Conservation (phyloP, 2,888 invertebrate genomes). For the Hirudinaria manillensis region DNA sequence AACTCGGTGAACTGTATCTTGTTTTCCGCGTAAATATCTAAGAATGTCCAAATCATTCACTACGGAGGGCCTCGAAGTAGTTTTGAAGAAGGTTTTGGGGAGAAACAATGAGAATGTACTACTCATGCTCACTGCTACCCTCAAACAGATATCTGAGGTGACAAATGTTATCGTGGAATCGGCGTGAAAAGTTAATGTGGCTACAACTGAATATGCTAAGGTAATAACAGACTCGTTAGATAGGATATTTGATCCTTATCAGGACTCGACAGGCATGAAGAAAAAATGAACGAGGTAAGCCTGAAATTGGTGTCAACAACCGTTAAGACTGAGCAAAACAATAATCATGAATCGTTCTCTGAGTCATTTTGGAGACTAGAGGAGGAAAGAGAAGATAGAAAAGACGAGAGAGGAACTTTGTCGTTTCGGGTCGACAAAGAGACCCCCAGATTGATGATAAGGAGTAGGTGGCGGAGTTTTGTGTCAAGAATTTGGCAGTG, state of each 20-base stretch:
- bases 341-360: not conserved
- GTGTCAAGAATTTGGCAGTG: not conserved
- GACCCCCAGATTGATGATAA: constrained; percentile 3
- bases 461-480: not conserved
- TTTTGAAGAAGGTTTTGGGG: no score
- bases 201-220: not conserved
- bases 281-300: not conserved
- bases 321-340: not conserved
- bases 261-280: not conserved
- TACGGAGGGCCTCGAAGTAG: no score
- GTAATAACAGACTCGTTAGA: not conserved
- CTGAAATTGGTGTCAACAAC: not conserved
- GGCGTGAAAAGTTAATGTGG: not conserved
- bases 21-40: no score
- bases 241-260: not conserved
- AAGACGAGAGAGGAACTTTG: not conserved
- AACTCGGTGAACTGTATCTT: no score
- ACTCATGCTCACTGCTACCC: not conserved
- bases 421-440: not conserved
- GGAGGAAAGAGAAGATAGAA: constrained; percentile 10
- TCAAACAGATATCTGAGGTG: constrained; percentile 10
- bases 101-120: no score
- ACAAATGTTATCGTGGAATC: constrained; percentile 10
- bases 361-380: constrained; percentile 9
- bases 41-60: no score